These are phyloP conservation scores for Mactra quadrangularis DNA, from an alignment of 1,140 invertebrate species.

Conservation along the genomic window DNA sequence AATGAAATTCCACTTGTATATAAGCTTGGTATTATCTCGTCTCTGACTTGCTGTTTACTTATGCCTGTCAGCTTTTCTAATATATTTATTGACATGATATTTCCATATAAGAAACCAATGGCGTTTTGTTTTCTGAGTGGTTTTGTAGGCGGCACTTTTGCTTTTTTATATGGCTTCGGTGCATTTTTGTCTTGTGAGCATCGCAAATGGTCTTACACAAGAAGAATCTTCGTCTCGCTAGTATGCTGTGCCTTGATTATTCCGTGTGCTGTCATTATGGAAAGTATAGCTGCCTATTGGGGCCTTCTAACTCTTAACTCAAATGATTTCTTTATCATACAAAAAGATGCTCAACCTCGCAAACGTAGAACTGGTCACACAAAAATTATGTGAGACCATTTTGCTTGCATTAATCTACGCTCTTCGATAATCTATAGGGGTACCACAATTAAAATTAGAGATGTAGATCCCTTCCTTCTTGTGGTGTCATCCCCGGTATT, in stretches of 20 bases:
- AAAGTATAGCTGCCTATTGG: slow-evolving; percentile 52
- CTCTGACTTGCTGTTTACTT: slow-evolving; percentile 97
- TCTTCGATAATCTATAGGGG: too few species aligned
- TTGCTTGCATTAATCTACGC: too few species aligned
- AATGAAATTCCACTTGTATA: slow-evolving; percentile 91
- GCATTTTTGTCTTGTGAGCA: slow-evolving; percentile 96
- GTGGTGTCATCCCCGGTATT: too few species aligned
- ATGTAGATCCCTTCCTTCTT: too few species aligned
- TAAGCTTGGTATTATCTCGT: slow-evolving; percentile 93
- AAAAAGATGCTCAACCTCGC: slow-evolving; percentile 37
- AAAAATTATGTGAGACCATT: slow-evolving; percentile 17
- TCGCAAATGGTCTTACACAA: slow-evolving; percentile 90
- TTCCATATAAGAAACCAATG: slow-evolving; percentile 92
- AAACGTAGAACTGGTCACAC: background rate
- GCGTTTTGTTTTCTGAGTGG: slow-evolving; percentile 92
- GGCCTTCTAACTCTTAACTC: slow-evolving; percentile 49
- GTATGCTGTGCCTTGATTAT: slow-evolving; percentile 33
- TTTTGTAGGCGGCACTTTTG: slow-evolving; percentile 94
- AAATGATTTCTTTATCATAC: slow-evolving; percentile 47
- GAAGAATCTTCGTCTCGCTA: slow-evolving; percentile 88
- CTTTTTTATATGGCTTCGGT: slow-evolving; percentile 98
- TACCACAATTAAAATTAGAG: too few species aligned
- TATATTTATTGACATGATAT: slow-evolving; percentile 91
- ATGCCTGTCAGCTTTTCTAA: slow-evolving; percentile 96
- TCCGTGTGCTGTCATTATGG: slow-evolving; percentile 44